Percentiles rank a stretch among this genome's conserved stretches.
Evolutionary conservation across 2,113 vertebrate species (phyloP).

Genomic region (Pachycephala philippinensis): DNA sequence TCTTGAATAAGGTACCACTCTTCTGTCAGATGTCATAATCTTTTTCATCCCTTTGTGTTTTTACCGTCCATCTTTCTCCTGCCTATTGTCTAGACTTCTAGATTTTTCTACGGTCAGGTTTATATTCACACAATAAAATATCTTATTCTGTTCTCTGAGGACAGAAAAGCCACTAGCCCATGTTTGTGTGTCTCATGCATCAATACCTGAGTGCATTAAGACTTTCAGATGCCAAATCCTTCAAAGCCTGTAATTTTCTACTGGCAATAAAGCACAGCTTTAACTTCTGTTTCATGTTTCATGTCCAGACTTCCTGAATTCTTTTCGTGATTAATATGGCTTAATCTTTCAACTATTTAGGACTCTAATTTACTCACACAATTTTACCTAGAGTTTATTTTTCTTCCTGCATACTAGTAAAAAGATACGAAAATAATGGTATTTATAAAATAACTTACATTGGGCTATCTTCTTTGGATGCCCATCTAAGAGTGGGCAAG

Average conservation of each 20-base stretch:
- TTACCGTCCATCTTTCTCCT: not conserved
- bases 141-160: not conserved
- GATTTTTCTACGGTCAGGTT: not conserved
- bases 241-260: not conserved
- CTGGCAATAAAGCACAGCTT: not conserved
- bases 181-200: not conserved
- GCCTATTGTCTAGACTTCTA: not conserved
- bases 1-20: not conserved
- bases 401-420: not conserved
- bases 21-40: not conserved
- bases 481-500: not conserved
- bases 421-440: not conserved
- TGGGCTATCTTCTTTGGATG: not conserved
- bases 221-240: not conserved
- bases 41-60: not conserved
- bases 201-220: not conserved
- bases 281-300: not conserved
- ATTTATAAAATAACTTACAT: not conserved
- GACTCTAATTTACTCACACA: not conserved
- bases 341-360: not conserved
- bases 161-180: not conserved
- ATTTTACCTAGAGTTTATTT: not conserved
- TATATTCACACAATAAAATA: not conserved
- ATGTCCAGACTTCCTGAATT: not conserved
- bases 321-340: not conserved